These are phyloP conservation scores for Cebus imitator DNA, from an alignment of 2,113 vertebrate genomes.

Conservation along the genomic window DNA sequence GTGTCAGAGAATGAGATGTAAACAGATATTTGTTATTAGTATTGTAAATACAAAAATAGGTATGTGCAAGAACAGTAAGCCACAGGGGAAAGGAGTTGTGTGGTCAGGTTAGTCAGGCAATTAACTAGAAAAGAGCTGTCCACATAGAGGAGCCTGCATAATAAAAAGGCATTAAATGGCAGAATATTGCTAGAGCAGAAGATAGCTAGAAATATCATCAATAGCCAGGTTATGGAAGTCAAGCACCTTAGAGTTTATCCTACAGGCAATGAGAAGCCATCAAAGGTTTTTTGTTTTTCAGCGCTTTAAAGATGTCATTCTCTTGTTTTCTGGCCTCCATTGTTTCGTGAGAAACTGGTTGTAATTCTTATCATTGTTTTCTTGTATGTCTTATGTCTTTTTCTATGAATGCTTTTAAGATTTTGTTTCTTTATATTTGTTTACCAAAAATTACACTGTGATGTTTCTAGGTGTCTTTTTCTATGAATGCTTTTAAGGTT, in stretches of 20 bases:
- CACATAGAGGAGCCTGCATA: neutral
- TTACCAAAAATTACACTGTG: constrained; percentile 13
- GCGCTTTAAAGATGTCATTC: constrained; percentile 11
- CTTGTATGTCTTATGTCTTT: neutral
- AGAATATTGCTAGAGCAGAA: constrained; percentile 1
- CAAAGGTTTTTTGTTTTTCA: neutral
- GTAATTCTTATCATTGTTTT: constrained; percentile 36
- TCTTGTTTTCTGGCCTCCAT: neutral
- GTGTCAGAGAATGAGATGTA: constrained; percentile 17
- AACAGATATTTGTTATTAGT: neutral
- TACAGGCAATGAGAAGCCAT: neutral
- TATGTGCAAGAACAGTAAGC: neutral
- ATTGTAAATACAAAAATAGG: neutral
- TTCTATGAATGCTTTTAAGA: constrained; percentile 32
- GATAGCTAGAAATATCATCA: neutral
- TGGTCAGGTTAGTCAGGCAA: neutral
- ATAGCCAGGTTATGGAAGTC: neutral
- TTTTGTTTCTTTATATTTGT: neutral
- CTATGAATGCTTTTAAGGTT: constrained; percentile 29
- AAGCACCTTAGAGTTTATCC: neutral
- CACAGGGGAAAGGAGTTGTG: neutral
- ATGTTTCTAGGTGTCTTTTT: neutral
- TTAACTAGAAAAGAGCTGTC: neutral
- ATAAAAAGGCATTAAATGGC: neutral
- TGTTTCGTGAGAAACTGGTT: neutral